Base-by-base conservation (phyloP, 2,888 invertebrate species). In the Thymelicus acteon region DNA sequence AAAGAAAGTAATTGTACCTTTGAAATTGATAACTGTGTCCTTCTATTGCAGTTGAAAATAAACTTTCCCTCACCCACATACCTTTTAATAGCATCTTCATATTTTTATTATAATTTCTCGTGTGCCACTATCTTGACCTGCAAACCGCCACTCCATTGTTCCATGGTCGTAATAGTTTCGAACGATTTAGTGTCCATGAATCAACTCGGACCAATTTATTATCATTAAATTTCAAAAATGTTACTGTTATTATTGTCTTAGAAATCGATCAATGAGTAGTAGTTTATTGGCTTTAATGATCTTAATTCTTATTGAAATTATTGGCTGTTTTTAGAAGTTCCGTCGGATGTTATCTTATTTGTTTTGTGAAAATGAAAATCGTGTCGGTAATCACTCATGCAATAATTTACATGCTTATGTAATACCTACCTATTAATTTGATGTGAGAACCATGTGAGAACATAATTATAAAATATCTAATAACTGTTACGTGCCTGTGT, bases 31-130 rank as follows among this genome's bases (percentile, higher is more conserved):
- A 75, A 75, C 79, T 75, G 76, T 77, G 81, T 84, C 88, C 85
- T 85, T 85, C 77, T 80, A 81, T 80, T 75, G 74, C 72, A 73
- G 70, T 76, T 78, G 79, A 77, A 82, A 81, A 80, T 79, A 74
- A 75, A 80, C 76, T 92, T 91, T 91, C 91, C 81, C 78, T 85
- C 75, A 74, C 88, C 89, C 75, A 91, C 85, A 85, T 89, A 82
- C 80, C 84, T 83, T 83, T 83, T 79, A 79, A 78, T 79, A 80
- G 73, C 74, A 76, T 73, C 77, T 77, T 77, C 78, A 79, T 79
- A 78, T 78, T 80, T 78, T 77, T 74, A 76, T 77, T 77, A 72
- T 79, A 75, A 81, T 79, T 80, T 79, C 80, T 77, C 78, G 76
- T 77, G 77, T 76, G 75, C 77, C 62, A 77, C 72, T 74, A 75